phyloP scores from a whole-genome alignment of 2,113 vertebrate genomes.

The Tachuris rubrigastra region DNA sequence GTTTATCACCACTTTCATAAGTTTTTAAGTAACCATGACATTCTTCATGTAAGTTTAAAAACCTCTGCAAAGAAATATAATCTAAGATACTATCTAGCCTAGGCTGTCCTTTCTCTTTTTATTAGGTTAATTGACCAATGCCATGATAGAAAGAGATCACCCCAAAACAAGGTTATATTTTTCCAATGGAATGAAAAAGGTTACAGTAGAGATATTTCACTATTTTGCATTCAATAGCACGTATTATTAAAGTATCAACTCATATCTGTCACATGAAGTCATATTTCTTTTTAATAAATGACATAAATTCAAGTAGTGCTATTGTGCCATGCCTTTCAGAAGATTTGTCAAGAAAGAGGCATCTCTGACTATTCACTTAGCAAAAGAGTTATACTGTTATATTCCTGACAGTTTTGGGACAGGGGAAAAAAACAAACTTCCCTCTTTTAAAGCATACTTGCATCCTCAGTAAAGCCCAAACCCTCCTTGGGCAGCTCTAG shows the following conservation, averaged over 20 bases:
- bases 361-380: conserved; percentile 7
- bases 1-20: background rate
- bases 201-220: background rate
- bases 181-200: background rate
- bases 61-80: background rate
- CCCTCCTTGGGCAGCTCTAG: background rate
- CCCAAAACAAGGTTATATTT: background rate
- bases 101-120: background rate
- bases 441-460: background rate
- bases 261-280: background rate
- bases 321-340: background rate
- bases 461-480: background rate
- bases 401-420: background rate
- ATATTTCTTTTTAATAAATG: conserved; percentile 7
- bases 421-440: background rate
- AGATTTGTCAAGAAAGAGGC: background rate
- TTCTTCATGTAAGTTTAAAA: background rate
- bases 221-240: background rate
- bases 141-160: background rate
- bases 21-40: background rate
- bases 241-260: conserved; percentile 8
- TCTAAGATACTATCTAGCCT: background rate
- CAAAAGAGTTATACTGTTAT: background rate
- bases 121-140: background rate
- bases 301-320: background rate